Evolutionary conservation across 2,888 invertebrate genomes (phyloP), one percentile per base, ranked within the genome.

Genomic region (Augiades crinisus): DNA sequence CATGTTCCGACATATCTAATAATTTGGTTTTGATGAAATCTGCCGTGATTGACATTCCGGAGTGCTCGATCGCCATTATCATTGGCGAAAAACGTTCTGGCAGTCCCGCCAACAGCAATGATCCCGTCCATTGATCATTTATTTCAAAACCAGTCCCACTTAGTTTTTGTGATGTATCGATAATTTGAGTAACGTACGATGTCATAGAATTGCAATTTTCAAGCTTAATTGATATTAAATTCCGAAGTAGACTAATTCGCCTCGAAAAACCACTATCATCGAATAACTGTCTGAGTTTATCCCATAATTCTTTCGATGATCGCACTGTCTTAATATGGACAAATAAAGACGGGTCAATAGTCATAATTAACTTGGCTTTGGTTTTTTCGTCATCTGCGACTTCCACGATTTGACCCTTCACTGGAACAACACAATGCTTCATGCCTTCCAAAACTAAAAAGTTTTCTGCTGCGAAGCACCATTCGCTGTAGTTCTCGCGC

Each of bases 41-140:
- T 16, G 62, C 45, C 17, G 56, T 59, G 13, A 63, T 50, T 40
- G n/a, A 3, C 1, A 56, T 54, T 1, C 59, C 55, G 3, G 47
- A 58, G 44, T 57, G 56, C 36, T 63, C 58, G 5, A 59, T 55
- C 10, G 60, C 63, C 59, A 60, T 60, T n/a, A 63, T 59, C 60
- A 62, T 61, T 0, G 58, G 59, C 2, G 49, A 46, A 47, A 46
- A 62, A 31, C 53, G 54, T 53, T 64, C 57, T 21, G 56, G 40
- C 36, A 63, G 52, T 44, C 59, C 59, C 5, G 59, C 60, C 34
- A 61, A 49, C 24, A 63, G 19, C 30, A 60, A 31, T 6, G 52
- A 59, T 22, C 54, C 63, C n/a, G 59, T 40, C 64, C 60, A 61
- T 47, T 59, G 57, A 45, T 59, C 59, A 33, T 43, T 60, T 1